These are phyloP conservation scores for Drosophila insularis DNA, from an alignment of 1,140 invertebrate genomes.

Conservation along the genomic window DNA sequence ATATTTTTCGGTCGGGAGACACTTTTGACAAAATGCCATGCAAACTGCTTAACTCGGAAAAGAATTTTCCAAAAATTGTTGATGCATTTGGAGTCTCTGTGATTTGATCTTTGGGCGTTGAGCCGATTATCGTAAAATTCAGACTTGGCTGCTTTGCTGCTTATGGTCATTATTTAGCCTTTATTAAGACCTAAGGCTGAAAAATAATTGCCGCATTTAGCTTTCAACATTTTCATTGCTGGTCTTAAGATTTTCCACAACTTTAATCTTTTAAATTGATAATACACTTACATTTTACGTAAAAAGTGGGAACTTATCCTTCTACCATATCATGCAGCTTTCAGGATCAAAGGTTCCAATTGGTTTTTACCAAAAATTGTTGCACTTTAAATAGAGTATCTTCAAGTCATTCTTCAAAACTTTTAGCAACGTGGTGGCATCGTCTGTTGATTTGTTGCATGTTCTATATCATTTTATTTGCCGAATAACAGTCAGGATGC, in stretches of 20 bases:
- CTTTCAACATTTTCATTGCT: neutral
- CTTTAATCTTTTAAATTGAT: no score
- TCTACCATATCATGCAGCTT: no score
- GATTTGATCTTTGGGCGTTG: neutral
- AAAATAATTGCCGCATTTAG: neutral
- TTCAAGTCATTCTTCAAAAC: neutral
- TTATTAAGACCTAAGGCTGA: neutral
- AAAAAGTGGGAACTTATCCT: no score
- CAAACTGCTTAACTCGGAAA: conserved; percentile 60
- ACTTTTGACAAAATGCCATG: conserved; percentile 61
- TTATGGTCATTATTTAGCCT: neutral
- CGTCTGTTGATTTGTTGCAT: neutral
- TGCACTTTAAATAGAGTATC: neutral
- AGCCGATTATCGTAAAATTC: conserved; percentile 11
- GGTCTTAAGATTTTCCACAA: neutral
- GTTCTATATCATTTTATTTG: no score
- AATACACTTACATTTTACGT: no score
- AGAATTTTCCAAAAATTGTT: conserved; percentile 7
- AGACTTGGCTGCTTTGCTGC: neutral
- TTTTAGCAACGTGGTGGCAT: neutral
- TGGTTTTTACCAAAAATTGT: no score
- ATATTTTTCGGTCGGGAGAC: neutral
- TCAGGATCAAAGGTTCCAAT: no score
- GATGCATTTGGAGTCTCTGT: neutral
- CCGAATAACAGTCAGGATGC: neutral